Conservation (phyloP, 53 echinoderm and acorn worm species). For the Mesocentrotus franciscanus region DNA sequence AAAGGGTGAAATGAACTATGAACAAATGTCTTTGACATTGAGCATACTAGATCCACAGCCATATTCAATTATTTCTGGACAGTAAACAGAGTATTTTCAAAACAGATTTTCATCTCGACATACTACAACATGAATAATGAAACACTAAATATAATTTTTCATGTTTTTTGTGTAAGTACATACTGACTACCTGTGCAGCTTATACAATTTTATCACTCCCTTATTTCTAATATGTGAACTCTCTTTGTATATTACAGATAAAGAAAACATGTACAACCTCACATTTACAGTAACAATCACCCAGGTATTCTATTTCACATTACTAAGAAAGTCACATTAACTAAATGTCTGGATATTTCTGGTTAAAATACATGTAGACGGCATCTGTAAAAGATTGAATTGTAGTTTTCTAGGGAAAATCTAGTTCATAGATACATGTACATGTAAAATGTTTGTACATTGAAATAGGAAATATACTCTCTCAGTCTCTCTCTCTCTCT, state of each 20-base stretch:
- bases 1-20: neutral
- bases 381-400: neutral
- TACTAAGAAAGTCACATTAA: conserved; percentile 4
- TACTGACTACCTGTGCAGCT: neutral
- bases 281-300: neutral
- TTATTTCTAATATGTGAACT: neutral
- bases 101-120: neutral
- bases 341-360: neutral
- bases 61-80: neutral
- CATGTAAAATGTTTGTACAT: neutral
- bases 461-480: no score
- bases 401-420: neutral
- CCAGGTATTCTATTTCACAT: neutral
- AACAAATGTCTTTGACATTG: neutral
- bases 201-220: neutral
- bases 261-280: neutral
- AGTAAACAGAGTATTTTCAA: neutral
- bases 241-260: neutral
- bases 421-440: neutral
- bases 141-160: neutral
- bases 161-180: neutral
- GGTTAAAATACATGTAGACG: neutral
- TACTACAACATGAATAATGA: no score
- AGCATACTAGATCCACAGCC: neutral
- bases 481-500: no score